These are phyloP conservation scores for Silurus lanzhouensis DNA, from an alignment of 2,797 vertebrate genomes.

Conservation along the genomic window DNA sequence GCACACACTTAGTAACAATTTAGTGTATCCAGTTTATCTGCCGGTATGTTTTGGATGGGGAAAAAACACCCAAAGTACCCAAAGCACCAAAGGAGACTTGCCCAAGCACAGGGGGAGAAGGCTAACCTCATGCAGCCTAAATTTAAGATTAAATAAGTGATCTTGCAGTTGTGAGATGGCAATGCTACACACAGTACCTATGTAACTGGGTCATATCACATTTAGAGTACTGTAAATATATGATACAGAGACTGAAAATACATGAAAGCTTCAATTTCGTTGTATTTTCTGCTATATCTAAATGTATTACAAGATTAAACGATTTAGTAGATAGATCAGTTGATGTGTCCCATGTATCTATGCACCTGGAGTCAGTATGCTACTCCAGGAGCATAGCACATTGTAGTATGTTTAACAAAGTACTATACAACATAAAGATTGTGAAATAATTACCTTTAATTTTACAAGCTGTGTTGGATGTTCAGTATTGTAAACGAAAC, in stretches of 20 bases:
- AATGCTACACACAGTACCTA: neutral
- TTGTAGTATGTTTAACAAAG: slow-evolving; percentile 1
- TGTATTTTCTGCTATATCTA: no score
- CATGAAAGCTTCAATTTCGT: no score
- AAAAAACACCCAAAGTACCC: neutral
- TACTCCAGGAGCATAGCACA: neutral
- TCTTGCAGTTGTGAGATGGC: neutral
- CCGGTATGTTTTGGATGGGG: neutral
- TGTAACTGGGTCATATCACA: no score
- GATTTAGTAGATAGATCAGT: neutral
- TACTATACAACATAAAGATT: slow-evolving; percentile 36
- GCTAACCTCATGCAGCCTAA: neutral
- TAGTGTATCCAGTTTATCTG: neutral
- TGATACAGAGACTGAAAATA: no score
- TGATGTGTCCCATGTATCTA: neutral
- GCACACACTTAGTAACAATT: neutral
- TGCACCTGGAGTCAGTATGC: neutral
- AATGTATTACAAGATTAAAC: neutral
- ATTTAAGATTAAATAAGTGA: neutral
- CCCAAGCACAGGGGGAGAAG: neutral
- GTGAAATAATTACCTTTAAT: slow-evolving; percentile 11
- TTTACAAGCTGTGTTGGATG: slow-evolving; percentile 5
- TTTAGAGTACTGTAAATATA: no score
- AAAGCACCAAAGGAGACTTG: neutral
- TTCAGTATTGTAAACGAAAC: neutral